Conservation (phyloP, 2,888 invertebrate species). For the Diaprepes abbreviatus region DNA sequence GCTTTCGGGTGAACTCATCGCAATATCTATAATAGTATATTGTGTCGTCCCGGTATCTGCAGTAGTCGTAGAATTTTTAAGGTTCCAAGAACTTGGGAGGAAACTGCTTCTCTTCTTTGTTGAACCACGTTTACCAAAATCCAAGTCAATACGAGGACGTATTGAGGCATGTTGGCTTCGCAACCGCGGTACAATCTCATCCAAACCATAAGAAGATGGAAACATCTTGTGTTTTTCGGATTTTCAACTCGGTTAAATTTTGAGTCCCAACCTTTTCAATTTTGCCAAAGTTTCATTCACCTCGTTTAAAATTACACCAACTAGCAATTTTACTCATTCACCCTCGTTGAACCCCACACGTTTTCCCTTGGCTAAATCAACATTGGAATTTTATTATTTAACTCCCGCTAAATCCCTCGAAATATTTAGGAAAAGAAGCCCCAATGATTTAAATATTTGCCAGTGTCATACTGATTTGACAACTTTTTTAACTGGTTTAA, state of each 20-base stretch:
- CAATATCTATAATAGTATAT: too few relatives aligned
- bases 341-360: not conserved
- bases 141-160: not conserved
- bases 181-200: not conserved
- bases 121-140: not conserved
- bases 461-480: slow-evolving; percentile 4
- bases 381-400: not conserved
- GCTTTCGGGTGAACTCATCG: too few relatives aligned
- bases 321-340: not conserved
- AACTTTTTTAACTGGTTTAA: not conserved
- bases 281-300: not conserved
- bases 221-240: not conserved
- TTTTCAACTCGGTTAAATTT: too few relatives aligned
- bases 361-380: not conserved
- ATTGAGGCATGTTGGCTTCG: not conserved
- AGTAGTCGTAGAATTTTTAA: too few relatives aligned
- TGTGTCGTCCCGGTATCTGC: too few relatives aligned
- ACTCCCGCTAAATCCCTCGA: not conserved
- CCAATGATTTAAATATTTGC: not conserved
- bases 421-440: not conserved
- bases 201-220: not conserved
- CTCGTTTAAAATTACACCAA: not conserved
- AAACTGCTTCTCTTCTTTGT: slow-evolving; percentile 14
- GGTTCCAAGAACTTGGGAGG: not conserved
- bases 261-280: not conserved